Evolutionary conservation across 2,113 vertebrate species (phyloP).

Genomic region (Microtus richardsoni): DNA sequence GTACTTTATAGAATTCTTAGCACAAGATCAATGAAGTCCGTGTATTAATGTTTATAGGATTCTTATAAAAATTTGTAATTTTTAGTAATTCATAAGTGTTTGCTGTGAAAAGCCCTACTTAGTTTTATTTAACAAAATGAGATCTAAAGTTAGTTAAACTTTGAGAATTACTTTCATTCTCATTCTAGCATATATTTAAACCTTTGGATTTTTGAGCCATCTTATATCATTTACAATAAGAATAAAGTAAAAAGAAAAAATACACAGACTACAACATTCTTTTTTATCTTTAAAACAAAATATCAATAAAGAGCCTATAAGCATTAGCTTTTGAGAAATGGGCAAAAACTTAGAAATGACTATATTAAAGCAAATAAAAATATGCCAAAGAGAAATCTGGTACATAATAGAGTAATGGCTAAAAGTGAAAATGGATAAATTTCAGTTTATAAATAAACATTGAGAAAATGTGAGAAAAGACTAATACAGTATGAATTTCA

Average conservation of each 20-base stretch:
- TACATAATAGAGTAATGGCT: not conserved
- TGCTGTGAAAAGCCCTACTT: fast-evolving
- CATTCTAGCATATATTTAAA: not conserved
- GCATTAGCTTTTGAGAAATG: not conserved
- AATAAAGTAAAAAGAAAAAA: not conserved
- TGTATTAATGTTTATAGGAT: not conserved
- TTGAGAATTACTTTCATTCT: not conserved
- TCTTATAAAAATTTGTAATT: not conserved
- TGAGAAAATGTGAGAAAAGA: not conserved
- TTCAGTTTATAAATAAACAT: not conserved
- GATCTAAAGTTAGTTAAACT: not conserved
- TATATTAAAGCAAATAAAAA: not conserved
- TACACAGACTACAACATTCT: not conserved
- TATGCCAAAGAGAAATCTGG: not conserved
- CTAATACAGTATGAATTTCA: not conserved
- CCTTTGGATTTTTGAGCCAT: not conserved
- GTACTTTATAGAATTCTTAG: not conserved
- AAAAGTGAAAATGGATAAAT: not conserved
- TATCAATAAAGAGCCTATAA: not conserved
- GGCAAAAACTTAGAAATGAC: not conserved
- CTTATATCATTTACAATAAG: not conserved
- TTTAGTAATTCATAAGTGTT: not conserved
- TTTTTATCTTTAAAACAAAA: conserved; percentile 16
- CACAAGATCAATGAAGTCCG: not conserved
- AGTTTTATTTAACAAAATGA: conserved; percentile 41